Percentiles rank a stretch among this genome's conserved stretches.
These are phyloP conservation scores for Conistra vaccinii DNA, from an alignment of 2,888 invertebrate species.

Conservation along the genomic window DNA sequence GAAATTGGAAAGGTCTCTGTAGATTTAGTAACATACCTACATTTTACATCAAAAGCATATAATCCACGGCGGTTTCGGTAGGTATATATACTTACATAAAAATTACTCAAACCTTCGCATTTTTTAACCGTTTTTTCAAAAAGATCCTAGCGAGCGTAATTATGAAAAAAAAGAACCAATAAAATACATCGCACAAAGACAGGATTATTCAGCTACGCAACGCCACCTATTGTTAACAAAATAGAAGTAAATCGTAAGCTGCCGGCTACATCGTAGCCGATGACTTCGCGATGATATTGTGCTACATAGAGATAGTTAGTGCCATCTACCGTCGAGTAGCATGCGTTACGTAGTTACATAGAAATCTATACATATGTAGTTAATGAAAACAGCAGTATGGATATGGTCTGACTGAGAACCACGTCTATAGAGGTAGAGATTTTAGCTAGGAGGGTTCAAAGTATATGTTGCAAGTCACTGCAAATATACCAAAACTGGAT, in stretches of 20 bases:
- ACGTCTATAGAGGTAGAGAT: not conserved
- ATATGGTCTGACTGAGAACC: not conserved
- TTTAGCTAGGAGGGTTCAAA: not conserved
- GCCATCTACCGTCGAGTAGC: conserved; percentile 80
- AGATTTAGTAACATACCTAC: not conserved
- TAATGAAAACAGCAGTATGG: not conserved
- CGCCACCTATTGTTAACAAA: conserved; percentile 57
- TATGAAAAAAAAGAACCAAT: too few relatives aligned
- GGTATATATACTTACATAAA: not conserved
- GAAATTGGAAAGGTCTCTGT: not conserved
- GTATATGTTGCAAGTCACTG: too few relatives aligned
- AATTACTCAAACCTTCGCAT: not conserved
- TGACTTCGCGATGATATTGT: not conserved
- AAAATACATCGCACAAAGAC: not conserved
- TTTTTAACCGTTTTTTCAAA: not conserved
- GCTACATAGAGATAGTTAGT: conserved; percentile 25
- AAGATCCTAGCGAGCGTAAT: not conserved
- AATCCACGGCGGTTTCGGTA: not conserved
- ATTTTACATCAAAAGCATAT: not conserved
- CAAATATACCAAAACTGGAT: not conserved
- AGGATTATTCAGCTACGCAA: not conserved
- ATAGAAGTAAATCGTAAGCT: not conserved
- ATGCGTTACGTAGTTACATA: not conserved
- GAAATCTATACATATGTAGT: not conserved
- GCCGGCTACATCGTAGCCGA: conserved; percentile 1